These are phyloP conservation scores for Trichogramma pretiosum DNA, from an alignment of 1,140 invertebrate species.

Conservation along the genomic window DNA sequence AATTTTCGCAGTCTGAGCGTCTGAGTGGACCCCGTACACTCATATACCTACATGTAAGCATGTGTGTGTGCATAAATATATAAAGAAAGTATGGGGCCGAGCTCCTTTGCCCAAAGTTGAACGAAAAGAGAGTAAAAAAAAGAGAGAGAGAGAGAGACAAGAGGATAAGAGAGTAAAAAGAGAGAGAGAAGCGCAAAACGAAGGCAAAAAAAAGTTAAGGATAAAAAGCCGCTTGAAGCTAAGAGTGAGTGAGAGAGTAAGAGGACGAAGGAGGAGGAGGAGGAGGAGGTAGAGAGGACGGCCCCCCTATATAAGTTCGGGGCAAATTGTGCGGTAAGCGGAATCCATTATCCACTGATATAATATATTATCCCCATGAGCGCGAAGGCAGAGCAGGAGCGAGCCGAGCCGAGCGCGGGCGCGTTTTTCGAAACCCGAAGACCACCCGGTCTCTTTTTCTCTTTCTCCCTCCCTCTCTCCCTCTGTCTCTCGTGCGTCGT, in stretches of 20 bases:
- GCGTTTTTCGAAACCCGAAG: neutral
- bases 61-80: too few species aligned
- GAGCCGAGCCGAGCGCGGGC: too few species aligned
- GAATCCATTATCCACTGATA: conserved; percentile 20
- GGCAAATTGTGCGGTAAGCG: conserved; percentile 20
- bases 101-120: too few species aligned
- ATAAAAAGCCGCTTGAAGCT: neutral
- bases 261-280: neutral
- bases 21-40: too few species aligned
- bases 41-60: too few species aligned
- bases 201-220: neutral
- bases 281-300: neutral
- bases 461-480: too few species aligned
- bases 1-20: too few species aligned
- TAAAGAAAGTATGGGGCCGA: too few species aligned
- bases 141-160: neutral
- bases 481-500: too few species aligned
- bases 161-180: neutral
- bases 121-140: too few species aligned
- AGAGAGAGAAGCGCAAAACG: neutral
- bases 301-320: conserved; percentile 18
- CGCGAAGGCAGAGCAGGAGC: neutral
- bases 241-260: neutral
- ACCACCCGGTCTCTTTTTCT: conserved; percentile 17
- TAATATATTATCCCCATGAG: conserved; percentile 18